Percentiles rank a stretch among this genome's conserved stretches.
These are phyloP conservation scores for Halcyon senegalensis DNA, from an alignment of 2,113 vertebrate species.

Conservation along the genomic window DNA sequence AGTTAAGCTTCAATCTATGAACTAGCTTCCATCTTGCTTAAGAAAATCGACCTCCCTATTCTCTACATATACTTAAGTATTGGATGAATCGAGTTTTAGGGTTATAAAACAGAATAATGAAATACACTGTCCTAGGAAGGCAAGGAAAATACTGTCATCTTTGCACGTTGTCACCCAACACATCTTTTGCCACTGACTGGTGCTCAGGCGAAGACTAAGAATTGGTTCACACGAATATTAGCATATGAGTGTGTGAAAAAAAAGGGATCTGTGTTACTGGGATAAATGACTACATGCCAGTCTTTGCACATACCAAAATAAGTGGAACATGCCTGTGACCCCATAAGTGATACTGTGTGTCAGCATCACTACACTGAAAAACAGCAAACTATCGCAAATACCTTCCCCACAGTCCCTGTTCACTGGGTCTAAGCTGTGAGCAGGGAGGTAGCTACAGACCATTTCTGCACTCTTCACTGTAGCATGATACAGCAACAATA, in stretches of 20 bases:
- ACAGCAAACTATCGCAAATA: not conserved
- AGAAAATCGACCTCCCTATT: not conserved
- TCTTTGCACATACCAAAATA: not conserved
- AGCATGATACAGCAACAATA: fast-evolving
- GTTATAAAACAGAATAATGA: not conserved
- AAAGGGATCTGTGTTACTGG: not conserved
- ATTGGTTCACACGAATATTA: not conserved
- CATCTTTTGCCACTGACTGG: not conserved
- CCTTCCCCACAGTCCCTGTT: not conserved
- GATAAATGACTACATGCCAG: not conserved
- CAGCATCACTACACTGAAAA: not conserved
- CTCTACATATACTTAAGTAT: not conserved
- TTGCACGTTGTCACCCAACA: not conserved
- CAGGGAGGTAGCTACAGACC: not conserved
- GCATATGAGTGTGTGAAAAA: not conserved
- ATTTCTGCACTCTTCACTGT: not conserved
- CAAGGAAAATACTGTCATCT: not conserved
- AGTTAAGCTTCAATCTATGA: not conserved
- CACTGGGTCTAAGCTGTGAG: not conserved
- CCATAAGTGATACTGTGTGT: fast-evolving
- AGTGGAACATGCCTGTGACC: not conserved
- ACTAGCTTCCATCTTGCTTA: not conserved
- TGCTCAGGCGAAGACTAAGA: not conserved
- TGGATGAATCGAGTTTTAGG: not conserved
- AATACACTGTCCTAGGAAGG: not conserved